phyloP scores from a whole-genome alignment of 2,888 invertebrate species.

The Amblyteles armatorius region DNA sequence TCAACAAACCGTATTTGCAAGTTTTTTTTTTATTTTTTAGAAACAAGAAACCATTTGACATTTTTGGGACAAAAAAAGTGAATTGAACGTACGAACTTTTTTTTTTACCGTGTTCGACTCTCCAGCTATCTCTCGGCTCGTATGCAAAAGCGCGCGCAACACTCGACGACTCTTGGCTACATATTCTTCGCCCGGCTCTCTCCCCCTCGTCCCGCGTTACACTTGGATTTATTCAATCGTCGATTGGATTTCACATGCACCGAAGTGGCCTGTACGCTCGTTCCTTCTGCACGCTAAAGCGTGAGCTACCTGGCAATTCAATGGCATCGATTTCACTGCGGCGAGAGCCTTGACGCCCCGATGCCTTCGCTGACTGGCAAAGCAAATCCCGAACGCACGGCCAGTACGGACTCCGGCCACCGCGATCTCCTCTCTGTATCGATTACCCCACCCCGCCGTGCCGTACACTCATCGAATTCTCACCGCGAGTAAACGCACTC shows the following conservation, averaged over 20 bases:
- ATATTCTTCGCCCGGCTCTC: not conserved
- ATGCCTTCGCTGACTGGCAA: slow-evolving; percentile 40
- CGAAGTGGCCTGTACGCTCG: slow-evolving; percentile 13
- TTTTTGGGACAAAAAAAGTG: not conserved
- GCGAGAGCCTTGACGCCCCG: slow-evolving; percentile 42
- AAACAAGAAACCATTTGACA: no score
- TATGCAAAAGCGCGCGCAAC: slow-evolving; percentile 9
- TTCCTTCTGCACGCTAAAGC: slow-evolving; percentile 37
- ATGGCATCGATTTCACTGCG: slow-evolving; percentile 58
- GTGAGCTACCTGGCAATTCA: slow-evolving; percentile 60
- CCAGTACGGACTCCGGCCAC: slow-evolving; percentile 39
- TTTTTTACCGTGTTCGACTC: not conserved
- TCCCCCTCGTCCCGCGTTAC: slow-evolving; percentile 23
- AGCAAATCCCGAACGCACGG: slow-evolving; percentile 31
- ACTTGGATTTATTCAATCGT: slow-evolving; percentile 55
- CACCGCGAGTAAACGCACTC: slow-evolving; percentile 57
- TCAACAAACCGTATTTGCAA: no score
- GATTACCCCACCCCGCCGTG: slow-evolving; percentile 52
- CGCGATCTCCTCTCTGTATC: slow-evolving; percentile 62
- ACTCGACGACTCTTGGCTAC: not conserved
- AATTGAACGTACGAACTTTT: not conserved
- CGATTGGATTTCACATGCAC: slow-evolving; percentile 53
- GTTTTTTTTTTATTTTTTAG: no score
- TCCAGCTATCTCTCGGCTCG: not conserved
- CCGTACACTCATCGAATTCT: slow-evolving; percentile 42